A percentile compares a stretch with the other conserved stretches of the same genome.
These are phyloP conservation scores for Podarcis lilfordi DNA, from an alignment of 2,797 vertebrate species.

Conservation along the genomic window DNA sequence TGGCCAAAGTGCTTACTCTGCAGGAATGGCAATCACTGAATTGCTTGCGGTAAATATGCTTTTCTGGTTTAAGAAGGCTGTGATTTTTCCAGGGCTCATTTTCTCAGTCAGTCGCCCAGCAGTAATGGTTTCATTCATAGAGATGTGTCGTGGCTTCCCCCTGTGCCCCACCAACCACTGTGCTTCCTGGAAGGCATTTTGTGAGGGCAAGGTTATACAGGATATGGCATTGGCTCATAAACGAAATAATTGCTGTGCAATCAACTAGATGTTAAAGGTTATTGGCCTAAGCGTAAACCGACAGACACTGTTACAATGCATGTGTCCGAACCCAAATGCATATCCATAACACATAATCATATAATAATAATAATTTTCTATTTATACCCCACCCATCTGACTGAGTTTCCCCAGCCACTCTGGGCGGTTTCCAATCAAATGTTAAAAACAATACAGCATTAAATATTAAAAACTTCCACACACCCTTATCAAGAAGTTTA, in stretches of 20 bases:
- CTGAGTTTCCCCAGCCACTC: too few species aligned
- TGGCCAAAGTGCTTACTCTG: too few species aligned
- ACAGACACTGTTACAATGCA: too few species aligned
- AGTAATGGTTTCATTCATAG: background rate
- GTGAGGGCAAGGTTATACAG: conserved; percentile 6
- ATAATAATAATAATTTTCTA: too few species aligned
- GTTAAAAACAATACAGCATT: too few species aligned
- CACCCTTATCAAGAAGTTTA: too few species aligned
- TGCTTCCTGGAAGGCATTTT: background rate
- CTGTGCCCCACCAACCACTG: background rate
- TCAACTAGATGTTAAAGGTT: background rate
- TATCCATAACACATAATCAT: too few species aligned
- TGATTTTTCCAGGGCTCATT: background rate
- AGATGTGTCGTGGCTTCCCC: background rate
- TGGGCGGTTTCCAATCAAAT: too few species aligned
- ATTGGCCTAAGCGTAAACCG: background rate
- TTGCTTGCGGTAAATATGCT: background rate
- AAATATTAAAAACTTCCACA: too few species aligned
- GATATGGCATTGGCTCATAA: conserved; percentile 19
- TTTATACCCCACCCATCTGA: too few species aligned
- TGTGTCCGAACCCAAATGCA: too few species aligned
- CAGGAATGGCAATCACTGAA: background rate
- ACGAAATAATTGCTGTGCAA: background rate
- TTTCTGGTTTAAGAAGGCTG: background rate
- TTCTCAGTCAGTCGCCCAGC: background rate